Evolutionary conservation across 2,113 vertebrate species (phyloP), one percentile per base, ranked within the genome.

Genomic region (Solenodon paradoxus): DNA sequence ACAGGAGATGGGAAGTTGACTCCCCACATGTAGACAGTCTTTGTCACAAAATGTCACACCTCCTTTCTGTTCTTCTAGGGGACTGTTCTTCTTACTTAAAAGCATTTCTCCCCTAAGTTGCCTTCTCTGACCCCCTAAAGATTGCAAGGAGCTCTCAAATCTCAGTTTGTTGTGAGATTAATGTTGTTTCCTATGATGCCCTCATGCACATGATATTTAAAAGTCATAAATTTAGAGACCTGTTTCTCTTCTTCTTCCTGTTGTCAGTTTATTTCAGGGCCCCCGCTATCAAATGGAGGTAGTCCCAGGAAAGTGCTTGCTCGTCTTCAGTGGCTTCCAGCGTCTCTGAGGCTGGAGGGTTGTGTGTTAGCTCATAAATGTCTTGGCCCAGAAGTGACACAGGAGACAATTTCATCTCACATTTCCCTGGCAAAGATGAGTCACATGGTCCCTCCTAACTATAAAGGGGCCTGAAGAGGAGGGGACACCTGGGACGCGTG

Each of bases 401-500:
- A 26, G 6, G 3, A n/a, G n/a, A n/a, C 28, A 17, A 9, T 49
- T 92, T 51, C 88, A 4, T 11, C 26, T 30, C 64, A 15, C 9
- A 4, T 17, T 28, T 40, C 24, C 3, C 26, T 20, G 51, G 32
- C 9, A 8, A 26, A 9, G 49, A 22, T 12, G 9, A 38, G 40
- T 45, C 28, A 35, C n/a, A 7, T 0, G 64, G 45, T 11, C 26
- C 32, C 45, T 51, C n/a, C 63, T 10, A 4, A 5, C 72, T 69
- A 19, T n/a, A 45, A 55, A 30, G 8, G 7, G 57, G 32, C 7
- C 13, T 72, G 24, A 19, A 51, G 53, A 16, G 0, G 28, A 40
- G 3, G 2, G 19, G 4, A 1, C 32, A 5, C 0, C 6, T 11
- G 6, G n/a, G 38, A 1, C 10, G 20, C 22, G 32, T 47, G 6